These are phyloP conservation scores for Gymnothorax javanicus DNA, from an alignment of 2,797 vertebrate species.

Conservation along the genomic window DNA sequence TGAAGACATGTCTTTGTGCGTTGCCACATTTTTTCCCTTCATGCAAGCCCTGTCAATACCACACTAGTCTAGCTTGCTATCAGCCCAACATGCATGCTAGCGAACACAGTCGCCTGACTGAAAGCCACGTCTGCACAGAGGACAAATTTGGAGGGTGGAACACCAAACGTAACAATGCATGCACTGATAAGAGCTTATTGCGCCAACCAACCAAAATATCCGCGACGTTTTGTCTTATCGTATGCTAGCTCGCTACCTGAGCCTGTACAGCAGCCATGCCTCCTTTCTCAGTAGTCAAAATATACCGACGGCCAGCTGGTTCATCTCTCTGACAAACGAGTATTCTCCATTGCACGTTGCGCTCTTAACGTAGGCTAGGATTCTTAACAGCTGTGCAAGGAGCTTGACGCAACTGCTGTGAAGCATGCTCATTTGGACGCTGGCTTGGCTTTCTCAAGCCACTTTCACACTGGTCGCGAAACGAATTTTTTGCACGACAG, in stretches of 20 bases:
- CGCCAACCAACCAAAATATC: background rate
- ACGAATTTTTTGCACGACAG: too few relatives aligned
- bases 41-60: background rate
- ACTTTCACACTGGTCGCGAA: too few relatives aligned
- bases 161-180: background rate
- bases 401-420: background rate
- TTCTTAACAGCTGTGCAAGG: background rate
- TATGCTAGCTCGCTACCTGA: slow-evolving; percentile 14
- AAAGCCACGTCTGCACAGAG: slow-evolving; percentile 22
- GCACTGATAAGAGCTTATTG: background rate
- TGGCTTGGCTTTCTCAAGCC: background rate
- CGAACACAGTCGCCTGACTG: background rate
- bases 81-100: background rate
- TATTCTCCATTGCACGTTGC: slow-evolving; percentile 18
- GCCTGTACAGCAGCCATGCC: slow-evolving; percentile 27
- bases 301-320: slow-evolving; percentile 16
- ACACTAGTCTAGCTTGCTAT: background rate
- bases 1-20: background rate
- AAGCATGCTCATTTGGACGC: background rate
- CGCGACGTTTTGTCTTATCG: background rate
- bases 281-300: background rate
- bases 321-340: slow-evolving; percentile 11
- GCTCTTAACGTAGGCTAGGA: slow-evolving; percentile 4
- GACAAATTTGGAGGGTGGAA: background rate
- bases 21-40: background rate